phyloP scores from a whole-genome alignment of 1,140 invertebrate genomes.

The Cyrtorhinus lividipennis region DNA sequence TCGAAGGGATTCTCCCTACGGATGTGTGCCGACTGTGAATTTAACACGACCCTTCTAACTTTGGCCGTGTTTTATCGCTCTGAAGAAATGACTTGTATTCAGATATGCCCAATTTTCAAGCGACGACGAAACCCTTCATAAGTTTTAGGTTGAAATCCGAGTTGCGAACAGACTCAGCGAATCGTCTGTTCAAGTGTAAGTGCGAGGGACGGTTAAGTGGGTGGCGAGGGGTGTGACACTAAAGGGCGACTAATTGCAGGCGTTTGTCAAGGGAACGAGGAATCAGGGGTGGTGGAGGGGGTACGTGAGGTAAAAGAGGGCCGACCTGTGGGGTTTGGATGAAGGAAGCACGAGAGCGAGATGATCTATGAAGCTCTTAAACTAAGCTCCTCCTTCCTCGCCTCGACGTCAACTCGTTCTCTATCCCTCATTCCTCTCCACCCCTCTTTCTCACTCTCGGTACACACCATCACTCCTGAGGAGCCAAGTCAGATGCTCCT shows the following conservation, averaged over 20 bases:
- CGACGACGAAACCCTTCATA: too few relatives aligned
- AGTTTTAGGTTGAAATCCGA: too few relatives aligned
- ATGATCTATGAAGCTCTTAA: neutral
- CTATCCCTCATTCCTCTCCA: too few relatives aligned
- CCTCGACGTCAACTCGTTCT: too few relatives aligned
- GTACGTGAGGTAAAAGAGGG: too few relatives aligned
- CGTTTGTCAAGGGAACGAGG: neutral
- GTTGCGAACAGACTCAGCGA: neutral
- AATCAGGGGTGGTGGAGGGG: too few relatives aligned
- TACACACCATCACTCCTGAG: neutral
- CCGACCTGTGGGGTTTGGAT: neutral
- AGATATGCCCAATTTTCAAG: too few relatives aligned
- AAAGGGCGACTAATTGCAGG: neutral
- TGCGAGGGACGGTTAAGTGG: neutral
- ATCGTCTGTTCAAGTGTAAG: neutral
- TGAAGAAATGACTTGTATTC: too few relatives aligned
- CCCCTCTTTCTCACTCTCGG: neutral
- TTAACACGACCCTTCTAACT: too few relatives aligned
- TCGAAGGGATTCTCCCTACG: too few relatives aligned
- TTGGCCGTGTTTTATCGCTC: too few relatives aligned
- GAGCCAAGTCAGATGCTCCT: neutral
- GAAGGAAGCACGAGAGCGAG: neutral
- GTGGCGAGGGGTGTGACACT: neutral
- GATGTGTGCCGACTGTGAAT: too few relatives aligned
- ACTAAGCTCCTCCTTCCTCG: neutral